Percentiles rank a stretch among this genome's conserved stretches.
phyloP scores from a whole-genome alignment of 2,888 invertebrate genomes.

The Psococerastis gibbosa region DNA sequence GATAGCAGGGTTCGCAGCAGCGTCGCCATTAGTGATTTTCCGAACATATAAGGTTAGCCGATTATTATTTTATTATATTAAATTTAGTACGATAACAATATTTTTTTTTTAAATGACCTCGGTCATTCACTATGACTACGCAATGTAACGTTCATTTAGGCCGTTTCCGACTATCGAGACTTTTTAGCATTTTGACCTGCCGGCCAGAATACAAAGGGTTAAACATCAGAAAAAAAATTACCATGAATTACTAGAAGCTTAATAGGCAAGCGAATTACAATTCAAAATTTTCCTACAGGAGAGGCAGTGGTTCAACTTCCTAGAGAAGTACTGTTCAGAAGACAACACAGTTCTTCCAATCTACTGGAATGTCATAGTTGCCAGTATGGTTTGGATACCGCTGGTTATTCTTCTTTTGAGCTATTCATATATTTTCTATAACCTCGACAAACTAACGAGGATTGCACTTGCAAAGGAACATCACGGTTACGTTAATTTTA shows the following conservation, averaged over 20 bases:
- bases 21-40: conserved; percentile 43
- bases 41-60: conserved; percentile 39
- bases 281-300: no score
- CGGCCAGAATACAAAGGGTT: no score
- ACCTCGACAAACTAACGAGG: conserved; percentile 45
- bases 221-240: no score
- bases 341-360: conserved; percentile 38
- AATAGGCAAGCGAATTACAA: no score
- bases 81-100: no score
- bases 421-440: conserved; percentile 45
- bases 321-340: conserved; percentile 59
- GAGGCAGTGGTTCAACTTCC: conserved; percentile 53
- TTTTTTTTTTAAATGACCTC: no score
- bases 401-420: conserved; percentile 51
- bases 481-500: conserved; percentile 39
- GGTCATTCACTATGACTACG: no score
- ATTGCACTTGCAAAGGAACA: conserved; percentile 40
- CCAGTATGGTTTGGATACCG: conserved; percentile 60
- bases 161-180: no score
- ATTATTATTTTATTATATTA: no score
- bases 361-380: conserved; percentile 62
- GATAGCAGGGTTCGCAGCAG: conserved; percentile 40
- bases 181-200: no score
- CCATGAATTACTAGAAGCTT: no score
- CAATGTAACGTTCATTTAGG: no score